Evolutionary conservation across 2,113 vertebrate species (phyloP).

Genomic region (Astur gentilis): DNA sequence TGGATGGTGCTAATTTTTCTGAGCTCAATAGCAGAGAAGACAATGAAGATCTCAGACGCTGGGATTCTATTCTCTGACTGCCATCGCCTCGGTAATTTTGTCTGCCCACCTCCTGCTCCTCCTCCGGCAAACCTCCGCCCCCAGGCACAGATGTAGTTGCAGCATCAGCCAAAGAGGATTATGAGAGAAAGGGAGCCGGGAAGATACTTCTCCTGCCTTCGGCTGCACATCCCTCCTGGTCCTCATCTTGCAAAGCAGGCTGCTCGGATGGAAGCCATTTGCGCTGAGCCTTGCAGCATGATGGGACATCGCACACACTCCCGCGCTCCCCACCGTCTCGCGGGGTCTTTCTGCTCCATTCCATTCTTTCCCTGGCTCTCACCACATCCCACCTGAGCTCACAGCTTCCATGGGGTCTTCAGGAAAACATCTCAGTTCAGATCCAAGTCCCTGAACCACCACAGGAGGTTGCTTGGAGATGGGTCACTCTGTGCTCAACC

Average conservation of each 20-base stretch:
- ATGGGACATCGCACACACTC: fast-evolving
- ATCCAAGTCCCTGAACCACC: not conserved
- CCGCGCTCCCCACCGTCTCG: fast-evolving
- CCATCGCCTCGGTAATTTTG: not conserved
- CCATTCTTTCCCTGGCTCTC: not conserved
- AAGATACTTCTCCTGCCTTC: slow-evolving; percentile 2
- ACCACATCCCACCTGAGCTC: fast-evolving
- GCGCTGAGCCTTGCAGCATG: fast-evolving
- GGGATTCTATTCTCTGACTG: not conserved
- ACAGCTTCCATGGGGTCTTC: not conserved
- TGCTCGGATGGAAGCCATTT: not conserved
- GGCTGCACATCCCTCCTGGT: not conserved
- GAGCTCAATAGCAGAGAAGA: not conserved
- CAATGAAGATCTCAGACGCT: not conserved
- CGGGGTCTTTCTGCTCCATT: not conserved
- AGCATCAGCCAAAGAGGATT: slow-evolving; percentile 5
- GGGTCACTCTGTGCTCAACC: not conserved
- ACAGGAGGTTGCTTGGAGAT: not conserved
- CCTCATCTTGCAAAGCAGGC: not conserved
- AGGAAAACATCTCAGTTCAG: not conserved
- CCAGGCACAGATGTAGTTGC: slow-evolving; percentile 37
- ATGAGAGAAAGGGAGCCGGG: not conserved
- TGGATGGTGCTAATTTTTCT: not conserved
- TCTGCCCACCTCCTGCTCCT: slow-evolving; percentile 60
- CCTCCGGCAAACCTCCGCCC: slow-evolving; percentile 55